Evolutionary conservation across 92 coral and sea anemone genomes (phyloP).

Genomic region (Muricea muricata): DNA sequence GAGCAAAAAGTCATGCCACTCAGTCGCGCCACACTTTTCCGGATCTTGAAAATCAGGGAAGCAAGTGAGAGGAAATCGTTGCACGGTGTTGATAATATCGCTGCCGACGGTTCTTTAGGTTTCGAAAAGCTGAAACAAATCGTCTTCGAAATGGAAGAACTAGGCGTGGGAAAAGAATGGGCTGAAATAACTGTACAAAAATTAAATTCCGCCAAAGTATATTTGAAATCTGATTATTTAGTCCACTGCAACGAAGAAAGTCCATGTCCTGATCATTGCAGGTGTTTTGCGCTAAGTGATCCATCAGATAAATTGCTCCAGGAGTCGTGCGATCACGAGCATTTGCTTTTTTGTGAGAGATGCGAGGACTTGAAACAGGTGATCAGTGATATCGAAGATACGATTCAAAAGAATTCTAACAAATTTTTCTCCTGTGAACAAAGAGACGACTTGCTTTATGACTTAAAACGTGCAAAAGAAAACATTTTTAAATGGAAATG

Average conservation of each 20-base stretch:
- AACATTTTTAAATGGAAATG: neutral
- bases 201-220: slow-evolving; percentile 33
- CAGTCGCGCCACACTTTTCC: slow-evolving; percentile 44
- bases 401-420: neutral
- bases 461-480: neutral
- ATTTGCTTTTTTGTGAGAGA: neutral
- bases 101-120: slow-evolving; percentile 16
- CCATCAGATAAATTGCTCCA: neutral
- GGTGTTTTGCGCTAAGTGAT: neutral
- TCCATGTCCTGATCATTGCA: neutral
- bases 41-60: slow-evolving; percentile 32
- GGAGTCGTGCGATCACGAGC: neutral
- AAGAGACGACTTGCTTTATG: neutral
- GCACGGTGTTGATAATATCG: slow-evolving; percentile 11
- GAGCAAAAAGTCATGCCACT: slow-evolving; percentile 60
- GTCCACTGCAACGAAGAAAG: neutral
- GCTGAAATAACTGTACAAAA: neutral
- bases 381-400: neutral
- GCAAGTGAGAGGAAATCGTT: slow-evolving; percentile 17
- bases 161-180: neutral
- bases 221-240: neutral
- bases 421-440: neutral
- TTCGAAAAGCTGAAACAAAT: neutral
- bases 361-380: neutral
- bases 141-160: neutral